Evolutionary conservation across 2,888 invertebrate genomes (phyloP).

Genomic region (Tipula confusa): DNA sequence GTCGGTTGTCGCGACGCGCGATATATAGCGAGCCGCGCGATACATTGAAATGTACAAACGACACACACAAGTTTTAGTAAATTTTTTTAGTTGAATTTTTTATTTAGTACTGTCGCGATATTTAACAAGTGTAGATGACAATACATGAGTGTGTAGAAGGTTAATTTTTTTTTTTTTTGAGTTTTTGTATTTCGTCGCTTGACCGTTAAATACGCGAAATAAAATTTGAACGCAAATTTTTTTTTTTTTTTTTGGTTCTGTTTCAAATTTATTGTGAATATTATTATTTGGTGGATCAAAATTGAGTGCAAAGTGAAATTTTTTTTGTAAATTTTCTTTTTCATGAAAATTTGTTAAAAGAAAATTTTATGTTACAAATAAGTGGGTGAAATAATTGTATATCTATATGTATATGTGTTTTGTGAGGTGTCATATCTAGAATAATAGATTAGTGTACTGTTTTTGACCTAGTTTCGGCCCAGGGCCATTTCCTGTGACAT

Average conservation of each 20-base stretch:
- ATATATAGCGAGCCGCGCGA: neutral
- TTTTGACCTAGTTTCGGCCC: neutral
- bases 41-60: neutral
- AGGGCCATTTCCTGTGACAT: neutral
- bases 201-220: neutral
- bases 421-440: too few relatives aligned
- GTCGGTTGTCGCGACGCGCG: neutral
- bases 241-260: too few relatives aligned
- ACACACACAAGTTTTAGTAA: conserved; percentile 30
- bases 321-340: neutral
- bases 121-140: conserved; percentile 35
- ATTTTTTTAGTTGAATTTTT: conserved; percentile 28
- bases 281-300: neutral
- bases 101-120: conserved; percentile 35
- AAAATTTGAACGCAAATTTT: too few relatives aligned
- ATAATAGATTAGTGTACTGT: neutral
- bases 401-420: too few relatives aligned
- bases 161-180: neutral
- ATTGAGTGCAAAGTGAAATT: neutral
- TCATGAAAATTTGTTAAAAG: neutral
- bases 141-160: neutral
- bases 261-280: neutral
- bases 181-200: neutral
- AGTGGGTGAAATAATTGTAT: neutral
- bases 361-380: neutral